Evolutionary conservation across 2,113 vertebrate species (phyloP).

Genomic region (Crocuta crocuta): DNA sequence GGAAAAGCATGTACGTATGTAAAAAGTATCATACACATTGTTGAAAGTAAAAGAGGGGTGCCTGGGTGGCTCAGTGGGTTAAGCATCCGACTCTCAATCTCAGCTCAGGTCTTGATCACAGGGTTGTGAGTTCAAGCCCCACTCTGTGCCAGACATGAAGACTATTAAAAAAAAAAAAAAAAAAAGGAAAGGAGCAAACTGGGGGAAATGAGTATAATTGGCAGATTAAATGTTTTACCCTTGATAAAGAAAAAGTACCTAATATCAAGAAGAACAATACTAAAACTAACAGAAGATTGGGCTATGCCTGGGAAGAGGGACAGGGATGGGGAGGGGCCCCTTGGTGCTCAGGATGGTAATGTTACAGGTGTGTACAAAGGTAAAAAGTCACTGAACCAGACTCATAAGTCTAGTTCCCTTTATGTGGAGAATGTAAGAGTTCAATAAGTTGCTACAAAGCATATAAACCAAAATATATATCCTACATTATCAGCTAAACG

Average conservation of each 20-base stretch:
- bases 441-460: not conserved
- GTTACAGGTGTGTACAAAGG: not conserved
- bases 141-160: no score
- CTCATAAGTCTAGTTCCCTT: not conserved
- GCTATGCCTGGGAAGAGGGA: not conserved
- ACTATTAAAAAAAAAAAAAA: no score
- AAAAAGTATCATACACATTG: not conserved
- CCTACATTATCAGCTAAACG: not conserved
- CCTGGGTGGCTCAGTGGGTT: no score
- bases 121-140: no score
- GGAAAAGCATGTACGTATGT: not conserved
- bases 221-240: not conserved
- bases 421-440: no score
- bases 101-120: no score
- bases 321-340: not conserved
- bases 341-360: not conserved
- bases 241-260: not conserved
- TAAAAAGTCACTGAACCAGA: not conserved
- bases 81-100: no score
- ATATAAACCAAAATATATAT: not conserved
- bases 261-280: not conserved
- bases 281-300: not conserved
- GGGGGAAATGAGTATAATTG: not conserved
- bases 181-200: not conserved
- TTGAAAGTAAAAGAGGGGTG: not conserved